Evolutionary conservation across 1,140 invertebrate species (phyloP).

Genomic region (Eumeta japonica): DNA sequence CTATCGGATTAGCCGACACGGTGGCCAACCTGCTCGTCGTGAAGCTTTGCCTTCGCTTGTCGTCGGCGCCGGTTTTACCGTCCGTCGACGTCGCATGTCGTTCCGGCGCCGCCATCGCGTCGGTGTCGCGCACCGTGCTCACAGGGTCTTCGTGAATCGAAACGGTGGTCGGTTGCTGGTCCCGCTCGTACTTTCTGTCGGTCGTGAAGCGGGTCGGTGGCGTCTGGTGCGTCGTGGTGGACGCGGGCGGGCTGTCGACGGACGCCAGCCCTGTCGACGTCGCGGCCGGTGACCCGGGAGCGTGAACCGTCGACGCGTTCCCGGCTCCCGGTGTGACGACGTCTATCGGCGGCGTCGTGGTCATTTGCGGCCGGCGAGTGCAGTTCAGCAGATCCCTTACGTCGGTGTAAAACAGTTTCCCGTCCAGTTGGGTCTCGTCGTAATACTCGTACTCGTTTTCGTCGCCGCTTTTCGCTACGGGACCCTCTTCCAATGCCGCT

Average conservation of each 20-base stretch:
- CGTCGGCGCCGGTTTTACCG: no score
- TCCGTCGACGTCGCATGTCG: conserved; percentile 6
- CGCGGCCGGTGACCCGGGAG: no score
- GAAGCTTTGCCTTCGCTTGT: conserved; percentile 9
- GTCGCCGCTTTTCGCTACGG: conserved; percentile 22
- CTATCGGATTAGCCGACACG: conserved; percentile 39
- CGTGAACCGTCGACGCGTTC: no score
- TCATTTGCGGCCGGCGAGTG: conserved; percentile 4
- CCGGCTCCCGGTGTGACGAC: no score
- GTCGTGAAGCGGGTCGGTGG: conserved; percentile 1
- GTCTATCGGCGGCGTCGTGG: neutral
- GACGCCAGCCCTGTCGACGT: neutral
- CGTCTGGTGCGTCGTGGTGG: neutral
- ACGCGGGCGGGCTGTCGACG: neutral
- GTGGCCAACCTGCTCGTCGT: conserved; percentile 38
- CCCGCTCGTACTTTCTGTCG: conserved; percentile 9
- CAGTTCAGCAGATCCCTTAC: conserved; percentile 39
- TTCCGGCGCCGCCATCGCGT: no score
- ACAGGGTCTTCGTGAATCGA: neutral
- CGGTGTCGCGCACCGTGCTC: neutral
- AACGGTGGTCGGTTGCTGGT: neutral
- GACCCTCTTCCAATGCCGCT: conserved; percentile 14
- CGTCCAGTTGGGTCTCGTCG: conserved; percentile 39
- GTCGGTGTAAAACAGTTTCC: conserved; percentile 43
- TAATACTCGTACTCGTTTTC: conserved; percentile 47